Conservation (phyloP, 2,113 vertebrate genomes). For the Pelecanoides urinatrix region DNA sequence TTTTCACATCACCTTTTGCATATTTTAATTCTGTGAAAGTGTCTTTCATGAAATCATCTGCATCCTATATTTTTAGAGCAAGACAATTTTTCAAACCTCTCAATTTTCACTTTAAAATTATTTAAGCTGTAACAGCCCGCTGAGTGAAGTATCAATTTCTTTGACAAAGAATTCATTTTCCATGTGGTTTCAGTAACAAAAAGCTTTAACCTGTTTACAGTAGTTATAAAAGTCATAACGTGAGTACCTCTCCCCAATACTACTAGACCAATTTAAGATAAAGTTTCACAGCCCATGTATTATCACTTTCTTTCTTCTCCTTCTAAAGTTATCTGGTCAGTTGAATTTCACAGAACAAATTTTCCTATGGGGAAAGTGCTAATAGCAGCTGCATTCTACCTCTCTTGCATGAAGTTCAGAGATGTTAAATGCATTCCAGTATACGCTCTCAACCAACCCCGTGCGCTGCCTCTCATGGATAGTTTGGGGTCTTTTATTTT, state of each 20-base stretch:
- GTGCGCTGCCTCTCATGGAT: not conserved
- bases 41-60: not conserved
- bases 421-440: not conserved
- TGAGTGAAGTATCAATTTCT: not conserved
- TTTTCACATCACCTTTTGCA: not conserved
- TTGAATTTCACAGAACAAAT: not conserved
- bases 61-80: not conserved
- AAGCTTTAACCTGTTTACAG: not conserved
- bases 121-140: not conserved
- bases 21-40: not conserved
- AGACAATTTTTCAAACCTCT: not conserved
- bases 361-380: not conserved
- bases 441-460: not conserved
- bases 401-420: not conserved
- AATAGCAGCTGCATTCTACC: not conserved
- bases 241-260: not conserved
- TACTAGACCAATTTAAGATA: conserved; percentile 4
- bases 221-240: conserved; percentile 4
- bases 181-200: conserved; percentile 33
- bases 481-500: not conserved
- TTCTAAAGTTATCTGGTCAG: not conserved
- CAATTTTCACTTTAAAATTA: not conserved
- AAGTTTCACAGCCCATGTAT: not conserved
- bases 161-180: conserved; percentile 34
- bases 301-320: not conserved